Base-by-base conservation (phyloP, 2,797 vertebrate species). In the Ptychadena robeensis region DNA sequence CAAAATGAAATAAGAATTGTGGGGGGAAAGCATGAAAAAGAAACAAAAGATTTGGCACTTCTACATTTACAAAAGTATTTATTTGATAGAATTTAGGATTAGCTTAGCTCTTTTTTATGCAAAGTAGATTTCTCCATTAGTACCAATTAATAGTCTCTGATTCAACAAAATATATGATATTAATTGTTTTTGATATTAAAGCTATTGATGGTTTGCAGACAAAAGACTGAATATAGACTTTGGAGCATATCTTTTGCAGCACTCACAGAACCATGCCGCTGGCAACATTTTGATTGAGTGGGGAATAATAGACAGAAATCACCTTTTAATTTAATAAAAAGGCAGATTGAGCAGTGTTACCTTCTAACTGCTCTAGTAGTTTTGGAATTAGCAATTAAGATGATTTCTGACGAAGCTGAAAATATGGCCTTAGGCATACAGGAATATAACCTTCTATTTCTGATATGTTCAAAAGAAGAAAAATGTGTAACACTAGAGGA, bases 291-390 rank as follows among this genome's bases (percentile, higher is more conserved):
- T 68, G 65, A 79, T 37, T 68, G 65, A 79, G 76, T 79, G 59
- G 30, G 48, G 65, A 57, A 79, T 79, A 79, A 68, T 57, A 69
- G 76, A 59, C 65, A 79, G 22, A 65, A 69, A 79, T 68, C 30
- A 68, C 37, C 31, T 70, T 79, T 70, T 79, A 69, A 79, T 61
- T 70, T 59, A 70, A 79, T 79, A 79, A 48, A 59, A 79, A 68
- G 44, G 76, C 40, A 79, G 66, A 70, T 69, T 59, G 64, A 37
- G 44, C 32, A 37, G 48, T 11, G 48, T 14, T 28, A 53, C 40
- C 68, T 48, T 68, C 22, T 78, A 78, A 78, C 64, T 67, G 75
- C 64, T 78, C 38, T 57, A 59, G 40, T 79, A 35, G 32, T 35
- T 77, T 44, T 48, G 30, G 25, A 57, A 35, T 69, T 37, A 28